Evolutionary conservation across 2,113 vertebrate genomes (phyloP).

Genomic region (Hemichromis elongatus): DNA sequence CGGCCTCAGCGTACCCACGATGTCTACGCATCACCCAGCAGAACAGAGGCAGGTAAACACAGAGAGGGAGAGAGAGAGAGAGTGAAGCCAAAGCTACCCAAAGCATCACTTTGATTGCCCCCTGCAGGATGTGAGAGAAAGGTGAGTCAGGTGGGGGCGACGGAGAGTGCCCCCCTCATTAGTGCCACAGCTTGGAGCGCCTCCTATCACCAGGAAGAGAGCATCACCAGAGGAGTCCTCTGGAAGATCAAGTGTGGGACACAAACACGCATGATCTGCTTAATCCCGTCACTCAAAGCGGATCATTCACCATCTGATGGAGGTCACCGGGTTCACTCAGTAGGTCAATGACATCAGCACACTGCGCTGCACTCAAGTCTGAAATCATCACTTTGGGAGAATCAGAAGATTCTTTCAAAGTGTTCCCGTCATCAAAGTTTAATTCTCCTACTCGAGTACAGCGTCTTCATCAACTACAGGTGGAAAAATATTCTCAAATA

Average conservation of each 20-base stretch:
- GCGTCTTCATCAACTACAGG: background rate
- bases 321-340: background rate
- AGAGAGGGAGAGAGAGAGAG: constrained; percentile 32
- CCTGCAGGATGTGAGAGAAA: background rate
- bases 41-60: too few relatives aligned
- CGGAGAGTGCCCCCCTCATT: fast-evolving
- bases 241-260: constrained; percentile 10
- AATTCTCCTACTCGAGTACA: background rate
- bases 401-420: background rate
- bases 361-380: too few relatives aligned
- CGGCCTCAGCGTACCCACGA: constrained; percentile 95
- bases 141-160: background rate
- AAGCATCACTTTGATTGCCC: constrained; percentile 17
- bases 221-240: background rate
- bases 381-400: too few relatives aligned
- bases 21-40: constrained; percentile 82
- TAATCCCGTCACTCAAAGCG: background rate
- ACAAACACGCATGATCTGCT: constrained; percentile 1
- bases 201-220: background rate
- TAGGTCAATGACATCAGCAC: background rate
- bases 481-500: background rate
- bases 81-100: constrained; percentile 74
- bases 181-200: background rate
- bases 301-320: background rate
- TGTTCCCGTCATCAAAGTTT: background rate